These are phyloP conservation scores for Babyrousa celebensis DNA, from an alignment of 2,797 vertebrate genomes.

Conservation along the genomic window DNA sequence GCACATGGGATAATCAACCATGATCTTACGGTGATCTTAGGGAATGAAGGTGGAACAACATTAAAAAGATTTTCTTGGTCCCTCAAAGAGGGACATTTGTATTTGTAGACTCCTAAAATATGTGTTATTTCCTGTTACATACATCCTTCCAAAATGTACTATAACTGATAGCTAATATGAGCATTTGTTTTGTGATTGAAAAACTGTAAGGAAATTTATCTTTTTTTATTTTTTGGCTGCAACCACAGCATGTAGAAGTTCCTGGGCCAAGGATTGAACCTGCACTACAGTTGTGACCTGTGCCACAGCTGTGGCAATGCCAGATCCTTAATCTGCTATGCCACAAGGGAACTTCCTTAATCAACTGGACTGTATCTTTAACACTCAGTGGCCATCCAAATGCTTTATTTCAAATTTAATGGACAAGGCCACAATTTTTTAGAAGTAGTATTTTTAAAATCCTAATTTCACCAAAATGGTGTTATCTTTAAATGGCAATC, in stretches of 20 bases:
- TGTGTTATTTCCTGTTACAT: background rate
- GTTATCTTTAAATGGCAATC: background rate
- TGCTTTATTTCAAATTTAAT: slow-evolving; percentile 50
- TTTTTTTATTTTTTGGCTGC: background rate
- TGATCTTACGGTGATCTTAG: too few relatives aligned
- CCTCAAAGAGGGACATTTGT: background rate
- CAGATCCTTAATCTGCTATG: too few relatives aligned
- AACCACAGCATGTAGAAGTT: too few relatives aligned
- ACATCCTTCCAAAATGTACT: background rate
- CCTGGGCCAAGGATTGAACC: too few relatives aligned
- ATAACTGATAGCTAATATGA: background rate
- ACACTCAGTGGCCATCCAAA: background rate
- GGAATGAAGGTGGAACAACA: background rate
- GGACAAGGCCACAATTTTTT: background rate
- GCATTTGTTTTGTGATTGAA: background rate
- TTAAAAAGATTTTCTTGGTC: background rate
- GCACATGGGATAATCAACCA: background rate
- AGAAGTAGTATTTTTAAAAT: background rate
- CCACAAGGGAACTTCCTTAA: background rate
- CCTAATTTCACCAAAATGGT: background rate
- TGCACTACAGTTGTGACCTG: too few relatives aligned
- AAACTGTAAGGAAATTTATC: background rate
- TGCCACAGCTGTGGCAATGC: too few relatives aligned
- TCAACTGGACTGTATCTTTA: background rate
- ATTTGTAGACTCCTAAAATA: background rate